Evolutionary conservation across 2,888 invertebrate species (phyloP).

Genomic region (Ectemnius continuus): DNA sequence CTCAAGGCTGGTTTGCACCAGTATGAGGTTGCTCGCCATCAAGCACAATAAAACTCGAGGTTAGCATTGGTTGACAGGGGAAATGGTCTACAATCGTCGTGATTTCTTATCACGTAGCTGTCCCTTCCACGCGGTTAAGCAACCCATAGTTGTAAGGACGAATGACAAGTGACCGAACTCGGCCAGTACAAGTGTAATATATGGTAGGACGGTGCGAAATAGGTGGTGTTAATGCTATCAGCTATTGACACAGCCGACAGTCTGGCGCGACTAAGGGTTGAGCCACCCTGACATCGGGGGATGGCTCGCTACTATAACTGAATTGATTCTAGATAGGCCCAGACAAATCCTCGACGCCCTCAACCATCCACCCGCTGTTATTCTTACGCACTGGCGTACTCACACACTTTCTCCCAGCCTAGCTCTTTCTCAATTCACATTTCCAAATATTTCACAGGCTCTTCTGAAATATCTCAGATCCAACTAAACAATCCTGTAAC

Average conservation of each 20-base stretch:
- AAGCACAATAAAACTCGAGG: too few relatives aligned
- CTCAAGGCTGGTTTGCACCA: too few relatives aligned
- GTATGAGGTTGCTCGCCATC: too few relatives aligned
- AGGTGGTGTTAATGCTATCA: constrained; percentile 66
- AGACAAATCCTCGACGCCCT: constrained; percentile 68
- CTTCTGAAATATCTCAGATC: too few relatives aligned
- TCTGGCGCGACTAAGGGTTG: constrained; percentile 55
- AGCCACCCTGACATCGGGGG: constrained; percentile 42
- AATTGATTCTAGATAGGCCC: constrained; percentile 73
- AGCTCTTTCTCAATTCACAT: too few relatives aligned
- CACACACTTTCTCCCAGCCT: constrained; percentile 1
- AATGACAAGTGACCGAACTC: constrained; percentile 22
- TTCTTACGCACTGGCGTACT: constrained; percentile 60
- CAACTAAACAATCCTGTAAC: too few relatives aligned
- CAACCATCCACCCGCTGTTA: constrained; percentile 57
- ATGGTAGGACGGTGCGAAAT: constrained; percentile 53
- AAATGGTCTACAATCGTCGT: too few relatives aligned
- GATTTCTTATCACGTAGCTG: too few relatives aligned
- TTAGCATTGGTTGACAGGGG: too few relatives aligned
- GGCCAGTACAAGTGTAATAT: constrained; percentile 39
- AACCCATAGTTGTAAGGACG: too few relatives aligned
- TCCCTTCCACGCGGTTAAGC: too few relatives aligned
- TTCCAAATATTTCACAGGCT: too few relatives aligned
- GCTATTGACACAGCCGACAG: constrained; percentile 72
- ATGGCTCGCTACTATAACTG: constrained; percentile 63